Evolutionary conservation across 2,113 vertebrate genomes (phyloP).

Genomic region (Phalacrocorax brasilianus): DNA sequence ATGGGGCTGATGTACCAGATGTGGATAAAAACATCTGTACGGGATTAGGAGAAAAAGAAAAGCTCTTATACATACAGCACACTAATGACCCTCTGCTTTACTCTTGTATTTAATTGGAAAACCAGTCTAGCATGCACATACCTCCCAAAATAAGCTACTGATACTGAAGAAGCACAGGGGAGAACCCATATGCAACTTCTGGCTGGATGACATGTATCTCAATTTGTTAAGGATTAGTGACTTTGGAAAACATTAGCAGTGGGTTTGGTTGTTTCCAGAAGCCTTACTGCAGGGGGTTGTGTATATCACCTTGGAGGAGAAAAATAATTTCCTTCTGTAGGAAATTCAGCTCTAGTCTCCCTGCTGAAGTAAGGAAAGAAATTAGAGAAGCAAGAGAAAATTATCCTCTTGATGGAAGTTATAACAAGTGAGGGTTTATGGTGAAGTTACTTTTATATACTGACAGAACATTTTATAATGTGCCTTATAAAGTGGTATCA

Average conservation of each 20-base stretch:
- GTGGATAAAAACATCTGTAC: not conserved
- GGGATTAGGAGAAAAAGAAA: not conserved
- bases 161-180: not conserved
- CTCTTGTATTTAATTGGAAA: not conserved
- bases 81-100: not conserved
- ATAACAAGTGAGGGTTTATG: not conserved
- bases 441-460: not conserved
- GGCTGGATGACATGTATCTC: not conserved
- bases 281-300: not conserved
- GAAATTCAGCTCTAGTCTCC: not conserved
- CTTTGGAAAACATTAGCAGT: not conserved
- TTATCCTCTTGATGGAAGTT: not conserved
- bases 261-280: not conserved
- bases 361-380: not conserved
- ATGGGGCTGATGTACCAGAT: fast-evolving
- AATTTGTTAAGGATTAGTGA: not conserved
- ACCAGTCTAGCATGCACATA: not conserved
- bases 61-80: not conserved
- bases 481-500: not conserved
- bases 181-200: not conserved
- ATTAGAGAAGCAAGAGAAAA: not conserved
- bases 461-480: not conserved
- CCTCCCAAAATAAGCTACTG: not conserved
- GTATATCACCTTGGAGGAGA: not conserved
- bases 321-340: not conserved